Percentiles rank a stretch among this genome's conserved stretches.
These are phyloP conservation scores for Scolanthus callimorphus DNA, from an alignment of 92 coral and sea anemone species.

Conservation along the genomic window DNA sequence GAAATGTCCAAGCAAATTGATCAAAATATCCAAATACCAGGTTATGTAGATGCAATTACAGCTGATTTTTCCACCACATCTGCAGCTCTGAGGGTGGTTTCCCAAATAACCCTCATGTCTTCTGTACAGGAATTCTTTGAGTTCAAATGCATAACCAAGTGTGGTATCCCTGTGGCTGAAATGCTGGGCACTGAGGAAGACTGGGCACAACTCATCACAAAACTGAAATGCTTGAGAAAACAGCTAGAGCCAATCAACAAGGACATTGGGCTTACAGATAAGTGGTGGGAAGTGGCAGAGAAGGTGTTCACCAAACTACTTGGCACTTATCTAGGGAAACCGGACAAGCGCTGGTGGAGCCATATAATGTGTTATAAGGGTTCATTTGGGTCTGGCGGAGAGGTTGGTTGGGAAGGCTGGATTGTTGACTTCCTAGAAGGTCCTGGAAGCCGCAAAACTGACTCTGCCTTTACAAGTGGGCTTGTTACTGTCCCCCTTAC, in stretches of 20 bases:
- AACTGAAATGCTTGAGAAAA: conserved; percentile 30
- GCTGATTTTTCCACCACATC: no score
- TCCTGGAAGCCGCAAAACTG: no score
- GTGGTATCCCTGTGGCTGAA: conserved; percentile 56
- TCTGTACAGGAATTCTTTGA: conserved; percentile 34
- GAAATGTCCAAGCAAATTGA: no score
- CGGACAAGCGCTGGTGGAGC: conserved; percentile 57
- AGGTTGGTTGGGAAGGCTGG: no score
- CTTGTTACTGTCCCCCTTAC: conserved; percentile 43
- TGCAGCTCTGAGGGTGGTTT: conserved; percentile 39
- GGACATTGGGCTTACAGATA: conserved; percentile 12
- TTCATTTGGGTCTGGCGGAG: conserved; percentile 24
- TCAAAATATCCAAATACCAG: no score
- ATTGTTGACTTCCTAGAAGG: no score
- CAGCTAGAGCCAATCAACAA: conserved; percentile 41
- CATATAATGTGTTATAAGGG: conserved; percentile 23
- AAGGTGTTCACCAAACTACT: conserved; percentile 44
- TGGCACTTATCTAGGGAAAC: conserved; percentile 32
- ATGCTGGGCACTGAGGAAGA: conserved; percentile 54
- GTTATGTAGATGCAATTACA: no score
- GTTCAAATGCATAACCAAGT: not conserved
- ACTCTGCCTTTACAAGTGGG: conserved; percentile 26
- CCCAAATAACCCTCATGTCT: no score
- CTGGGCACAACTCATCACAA: conserved; percentile 28
- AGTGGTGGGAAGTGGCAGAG: conserved; percentile 53